phyloP scores from a whole-genome alignment of 2,797 vertebrate genomes.

The Artibeus lituratus region DNA sequence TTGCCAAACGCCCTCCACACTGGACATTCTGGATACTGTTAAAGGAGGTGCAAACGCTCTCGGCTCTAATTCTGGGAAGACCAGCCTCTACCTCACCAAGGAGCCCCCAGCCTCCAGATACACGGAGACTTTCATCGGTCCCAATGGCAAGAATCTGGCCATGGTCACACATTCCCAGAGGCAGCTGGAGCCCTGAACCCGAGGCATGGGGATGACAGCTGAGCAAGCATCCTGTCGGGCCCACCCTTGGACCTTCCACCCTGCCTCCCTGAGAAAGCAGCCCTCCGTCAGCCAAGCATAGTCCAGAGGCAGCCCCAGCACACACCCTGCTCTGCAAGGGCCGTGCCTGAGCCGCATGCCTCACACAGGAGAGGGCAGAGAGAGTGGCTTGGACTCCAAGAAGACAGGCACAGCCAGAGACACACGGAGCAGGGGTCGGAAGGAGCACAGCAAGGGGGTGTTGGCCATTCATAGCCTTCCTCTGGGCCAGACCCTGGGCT shows the following conservation, averaged over 20 bases:
- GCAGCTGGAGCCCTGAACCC: neutral
- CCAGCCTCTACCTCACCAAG: neutral
- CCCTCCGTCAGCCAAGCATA: neutral
- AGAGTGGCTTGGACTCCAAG: neutral
- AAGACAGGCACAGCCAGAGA: neutral
- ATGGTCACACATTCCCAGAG: neutral
- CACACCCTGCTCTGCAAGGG: accelerated
- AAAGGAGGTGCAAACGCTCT: neutral
- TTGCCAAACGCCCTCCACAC: neutral
- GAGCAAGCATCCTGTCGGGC: neutral
- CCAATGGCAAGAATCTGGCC: neutral
- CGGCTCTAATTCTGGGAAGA: neutral
- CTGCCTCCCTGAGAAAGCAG: neutral
- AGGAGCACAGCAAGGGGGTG: neutral
- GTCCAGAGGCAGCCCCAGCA: neutral
- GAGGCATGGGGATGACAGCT: neutral
- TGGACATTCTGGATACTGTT: neutral
- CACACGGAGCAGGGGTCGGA: neutral
- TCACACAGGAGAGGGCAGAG: neutral
- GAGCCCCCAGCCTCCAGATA: neutral
- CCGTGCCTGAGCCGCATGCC: neutral
- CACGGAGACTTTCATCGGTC: neutral
- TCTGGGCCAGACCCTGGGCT: neutral
- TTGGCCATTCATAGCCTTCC: neutral
- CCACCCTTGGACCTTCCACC: too few relatives aligned